phyloP scores from a whole-genome alignment of 2,797 vertebrate species.

The Sphenodon punctatus region DNA sequence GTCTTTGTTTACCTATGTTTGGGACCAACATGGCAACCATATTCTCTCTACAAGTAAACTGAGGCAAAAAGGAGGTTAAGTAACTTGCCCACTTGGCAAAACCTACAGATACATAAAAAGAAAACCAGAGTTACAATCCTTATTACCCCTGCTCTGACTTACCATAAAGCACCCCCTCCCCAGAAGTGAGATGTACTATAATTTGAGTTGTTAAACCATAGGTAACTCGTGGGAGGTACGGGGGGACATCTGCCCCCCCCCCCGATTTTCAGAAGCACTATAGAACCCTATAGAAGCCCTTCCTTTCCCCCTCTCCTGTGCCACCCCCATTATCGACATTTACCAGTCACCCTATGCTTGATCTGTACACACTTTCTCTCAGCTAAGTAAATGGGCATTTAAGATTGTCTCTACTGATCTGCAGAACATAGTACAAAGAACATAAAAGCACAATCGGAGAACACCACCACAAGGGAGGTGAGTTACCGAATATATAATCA shows the following conservation, averaged over 20 bases:
- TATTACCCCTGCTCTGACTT: neutral
- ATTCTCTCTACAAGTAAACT: neutral
- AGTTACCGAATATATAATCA: neutral
- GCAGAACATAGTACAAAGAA: neutral
- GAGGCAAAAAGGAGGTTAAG: neutral
- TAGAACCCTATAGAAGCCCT: no score
- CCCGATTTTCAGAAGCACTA: no score
- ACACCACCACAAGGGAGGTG: neutral
- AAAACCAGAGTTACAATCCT: neutral
- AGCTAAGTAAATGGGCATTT: neutral
- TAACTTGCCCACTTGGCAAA: neutral
- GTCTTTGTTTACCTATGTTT: no score
- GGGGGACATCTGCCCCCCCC: no score
- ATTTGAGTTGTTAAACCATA: no score
- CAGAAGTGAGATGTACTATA: neutral
- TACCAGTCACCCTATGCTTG: neutral
- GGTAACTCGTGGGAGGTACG: no score
- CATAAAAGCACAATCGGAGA: neutral
- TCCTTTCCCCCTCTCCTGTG: no score
- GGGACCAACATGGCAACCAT: no score
- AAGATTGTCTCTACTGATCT: neutral
- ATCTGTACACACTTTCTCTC: neutral
- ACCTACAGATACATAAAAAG: neutral
- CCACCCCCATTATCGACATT: no score
- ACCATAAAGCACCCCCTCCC: neutral